Base-by-base conservation (phyloP, 2,888 invertebrate genomes). In the Oxyteleia sp. region DNA sequence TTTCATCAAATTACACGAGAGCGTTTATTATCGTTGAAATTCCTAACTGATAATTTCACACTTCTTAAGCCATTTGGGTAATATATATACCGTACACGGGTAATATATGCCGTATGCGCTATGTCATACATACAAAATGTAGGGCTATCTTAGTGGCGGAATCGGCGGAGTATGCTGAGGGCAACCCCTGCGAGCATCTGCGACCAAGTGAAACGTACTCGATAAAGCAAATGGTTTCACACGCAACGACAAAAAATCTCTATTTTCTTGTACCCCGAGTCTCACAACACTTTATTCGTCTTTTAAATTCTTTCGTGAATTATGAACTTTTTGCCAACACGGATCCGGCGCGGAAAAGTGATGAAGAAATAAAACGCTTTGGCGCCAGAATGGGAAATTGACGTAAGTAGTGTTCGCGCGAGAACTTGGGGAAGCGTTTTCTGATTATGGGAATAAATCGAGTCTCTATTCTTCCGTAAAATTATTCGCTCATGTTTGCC, bases 391-490 rank as follows among this genome's bases (percentile, higher is more conserved):
- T 15, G 45, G 32, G 26, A 35, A 75, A 75, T 57, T 64, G 64
- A 75, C 55, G 45, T 64, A 63, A 75, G 75, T 55, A 47, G 75
- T 75, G 43, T 75, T 64, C 75, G 64, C 35, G 55, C 45, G 55
- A 55, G 57, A 75, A 75, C 35, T 64, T 38, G 23, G 57, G 57
- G 57, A 63, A 75, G 75, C 75, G 57, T 61, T 78, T 78, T 78
- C 78, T 78, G 78, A 78, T 78, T 78, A 69, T 78, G 69, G 78
- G 69, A 78, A 69, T 78, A 78, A 78, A 68, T 78, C 76, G 68
- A 68, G 76, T 53, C 76, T 26, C 61, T 59, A 76, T 76, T 76
- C 68, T 68, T 53, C 76, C 51, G 61, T 68, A 68, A 76, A 76
- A 76, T 76, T 76, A 76, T 76, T 76, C 61, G 68, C 61, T 69